Percentiles rank a stretch among this genome's conserved stretches.
Conservation (phyloP, 2,113 vertebrate species). For the Lonchura striata region DNA sequence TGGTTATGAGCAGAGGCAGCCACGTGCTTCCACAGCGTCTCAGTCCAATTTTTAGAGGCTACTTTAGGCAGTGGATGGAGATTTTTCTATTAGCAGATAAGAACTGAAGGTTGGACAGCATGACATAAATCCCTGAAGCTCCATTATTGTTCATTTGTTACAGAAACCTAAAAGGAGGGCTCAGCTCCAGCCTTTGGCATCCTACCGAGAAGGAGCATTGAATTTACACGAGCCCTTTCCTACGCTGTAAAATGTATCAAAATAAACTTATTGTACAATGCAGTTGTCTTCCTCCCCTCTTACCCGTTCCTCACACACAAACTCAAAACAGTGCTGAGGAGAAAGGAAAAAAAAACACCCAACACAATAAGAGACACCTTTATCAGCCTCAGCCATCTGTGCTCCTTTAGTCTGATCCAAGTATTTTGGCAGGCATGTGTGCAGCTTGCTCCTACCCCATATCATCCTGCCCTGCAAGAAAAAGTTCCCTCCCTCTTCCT, state of each 20-base stretch:
- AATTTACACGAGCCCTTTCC: neutral
- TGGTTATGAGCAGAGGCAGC: neutral
- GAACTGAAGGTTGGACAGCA: neutral
- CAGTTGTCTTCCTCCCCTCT: neutral
- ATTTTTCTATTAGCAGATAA: constrained; percentile 37
- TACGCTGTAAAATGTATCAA: neutral
- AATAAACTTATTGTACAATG: constrained; percentile 22
- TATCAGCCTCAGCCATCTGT: constrained; percentile 78
- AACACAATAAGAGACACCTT: constrained; percentile 69
- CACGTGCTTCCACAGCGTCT: neutral
- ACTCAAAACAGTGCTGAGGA: constrained; percentile 3
- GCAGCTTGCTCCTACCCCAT: constrained; percentile 17
- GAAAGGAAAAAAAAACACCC: neutral
- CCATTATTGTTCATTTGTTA: constrained; percentile 28
- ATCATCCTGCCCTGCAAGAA: constrained; percentile 48
- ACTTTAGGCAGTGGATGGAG: neutral
- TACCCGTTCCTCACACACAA: neutral
- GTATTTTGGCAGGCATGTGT: constrained; percentile 45
- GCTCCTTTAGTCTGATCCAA: constrained; percentile 65
- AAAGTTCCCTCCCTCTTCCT: constrained; percentile 55
- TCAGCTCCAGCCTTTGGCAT: neutral
- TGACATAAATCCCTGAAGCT: neutral
- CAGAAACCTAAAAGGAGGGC: constrained; percentile 12
- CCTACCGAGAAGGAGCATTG: neutral
- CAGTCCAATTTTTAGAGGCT: neutral